phyloP scores from a whole-genome alignment of 2,797 vertebrate species.

The Myioborus miniatus region DNA sequence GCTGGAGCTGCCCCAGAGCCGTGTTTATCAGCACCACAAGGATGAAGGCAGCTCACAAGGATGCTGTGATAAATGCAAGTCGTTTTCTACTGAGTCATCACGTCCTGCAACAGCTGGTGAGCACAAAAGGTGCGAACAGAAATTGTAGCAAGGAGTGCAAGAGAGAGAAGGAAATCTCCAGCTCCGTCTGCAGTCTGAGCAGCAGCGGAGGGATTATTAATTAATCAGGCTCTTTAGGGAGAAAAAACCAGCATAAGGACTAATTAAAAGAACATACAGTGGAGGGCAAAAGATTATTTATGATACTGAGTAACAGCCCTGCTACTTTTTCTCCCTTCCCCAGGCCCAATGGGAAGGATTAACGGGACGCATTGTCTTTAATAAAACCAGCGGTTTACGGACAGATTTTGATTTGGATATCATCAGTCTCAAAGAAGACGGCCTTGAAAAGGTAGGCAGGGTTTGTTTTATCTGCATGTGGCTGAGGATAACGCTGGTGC shows the following conservation, averaged over 20 bases:
- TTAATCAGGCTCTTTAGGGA: slow-evolving; percentile 87
- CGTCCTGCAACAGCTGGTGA: slow-evolving; percentile 63
- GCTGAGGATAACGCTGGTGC: not conserved
- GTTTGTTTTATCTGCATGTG: not conserved
- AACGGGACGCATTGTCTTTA: slow-evolving; percentile 95
- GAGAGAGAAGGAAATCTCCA: slow-evolving; percentile 79
- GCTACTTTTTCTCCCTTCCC: slow-evolving; percentile 61
- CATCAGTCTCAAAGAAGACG: slow-evolving; percentile 94
- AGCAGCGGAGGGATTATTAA: slow-evolving; percentile 84
- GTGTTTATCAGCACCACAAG: not conserved
- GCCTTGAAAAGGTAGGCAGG: slow-evolving; percentile 90
- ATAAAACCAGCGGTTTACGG: slow-evolving; percentile 91
- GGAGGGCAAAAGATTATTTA: slow-evolving; percentile 76
- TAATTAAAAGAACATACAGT: slow-evolving; percentile 86
- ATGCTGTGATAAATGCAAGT: not conserved
- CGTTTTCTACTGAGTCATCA: slow-evolving; percentile 36
- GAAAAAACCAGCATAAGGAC: slow-evolving; percentile 82
- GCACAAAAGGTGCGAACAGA: slow-evolving; percentile 67
- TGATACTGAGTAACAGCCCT: slow-evolving; percentile 59
- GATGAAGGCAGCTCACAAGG: slow-evolving; percentile 10
- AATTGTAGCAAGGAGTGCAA: slow-evolving; percentile 70
- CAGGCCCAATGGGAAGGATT: slow-evolving; percentile 99
- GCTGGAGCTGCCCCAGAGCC: not conserved
- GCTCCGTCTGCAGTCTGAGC: slow-evolving; percentile 56
- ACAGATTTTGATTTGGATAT: slow-evolving; percentile 98